These are phyloP conservation scores for Apotomis betuletana DNA, from an alignment of 2,888 invertebrate genomes.

Conservation along the genomic window DNA sequence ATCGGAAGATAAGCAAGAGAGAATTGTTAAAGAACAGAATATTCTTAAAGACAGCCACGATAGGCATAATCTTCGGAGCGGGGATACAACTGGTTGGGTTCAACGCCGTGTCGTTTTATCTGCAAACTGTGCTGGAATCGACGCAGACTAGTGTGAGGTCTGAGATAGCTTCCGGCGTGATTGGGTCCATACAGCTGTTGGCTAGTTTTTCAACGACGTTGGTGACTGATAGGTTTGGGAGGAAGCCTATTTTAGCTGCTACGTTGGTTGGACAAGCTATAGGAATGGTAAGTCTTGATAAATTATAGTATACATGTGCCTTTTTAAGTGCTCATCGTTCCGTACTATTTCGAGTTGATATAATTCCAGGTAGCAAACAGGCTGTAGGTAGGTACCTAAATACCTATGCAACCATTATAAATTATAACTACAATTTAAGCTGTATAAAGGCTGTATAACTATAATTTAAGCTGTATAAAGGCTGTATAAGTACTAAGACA, in stretches of 20 bases:
- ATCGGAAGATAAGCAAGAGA: constrained; percentile 41
- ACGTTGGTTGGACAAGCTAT: constrained; percentile 53
- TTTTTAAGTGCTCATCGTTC: no score
- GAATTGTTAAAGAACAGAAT: constrained; percentile 46
- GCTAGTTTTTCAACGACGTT: constrained; percentile 47
- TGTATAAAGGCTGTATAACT: no score
- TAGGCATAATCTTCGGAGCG: constrained; percentile 42
- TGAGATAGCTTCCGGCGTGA: constrained; percentile 49
- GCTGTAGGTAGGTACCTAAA: no score
- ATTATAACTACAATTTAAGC: no score
- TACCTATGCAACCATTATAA: no score
- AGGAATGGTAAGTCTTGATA: constrained; percentile 55
- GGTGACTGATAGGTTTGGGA: constrained; percentile 55
- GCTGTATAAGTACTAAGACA: no score
- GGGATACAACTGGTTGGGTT: constrained; percentile 46
- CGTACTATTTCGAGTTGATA: no score
- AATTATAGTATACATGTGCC: no score
- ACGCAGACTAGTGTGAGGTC: constrained; percentile 49
- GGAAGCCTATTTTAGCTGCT: constrained; percentile 53
- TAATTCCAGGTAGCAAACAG: no score
- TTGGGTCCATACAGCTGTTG: constrained; percentile 49
- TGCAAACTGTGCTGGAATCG: constrained; percentile 51
- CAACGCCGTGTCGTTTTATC: constrained; percentile 49
- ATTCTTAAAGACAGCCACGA: constrained; percentile 44
- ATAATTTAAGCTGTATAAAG: no score